phyloP scores from a whole-genome alignment of 2,797 vertebrate species.

The Trematomus bernacchii region DNA sequence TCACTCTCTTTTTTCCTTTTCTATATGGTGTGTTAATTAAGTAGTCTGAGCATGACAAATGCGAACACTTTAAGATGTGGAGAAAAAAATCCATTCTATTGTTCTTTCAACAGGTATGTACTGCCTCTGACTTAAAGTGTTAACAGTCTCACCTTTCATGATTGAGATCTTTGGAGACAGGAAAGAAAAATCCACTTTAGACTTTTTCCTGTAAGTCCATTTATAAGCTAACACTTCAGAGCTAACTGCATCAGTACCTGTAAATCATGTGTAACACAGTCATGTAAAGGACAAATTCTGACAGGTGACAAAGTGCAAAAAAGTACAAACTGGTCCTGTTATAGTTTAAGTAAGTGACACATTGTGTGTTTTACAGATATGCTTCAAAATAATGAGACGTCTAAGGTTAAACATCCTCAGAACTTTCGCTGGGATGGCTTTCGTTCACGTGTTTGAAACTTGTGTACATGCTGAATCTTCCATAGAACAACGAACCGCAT shows the following conservation, averaged over 20 bases:
- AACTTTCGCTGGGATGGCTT: conserved; percentile 13
- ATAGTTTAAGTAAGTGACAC: conserved; percentile 26
- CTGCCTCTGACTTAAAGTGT: conserved; percentile 62
- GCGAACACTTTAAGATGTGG: conserved; percentile 47
- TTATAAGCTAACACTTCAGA: conserved; percentile 44
- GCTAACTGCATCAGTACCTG: conserved; percentile 26
- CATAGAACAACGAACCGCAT: conserved; percentile 45
- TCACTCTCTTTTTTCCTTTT: conserved; percentile 16
- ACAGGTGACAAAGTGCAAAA: conserved; percentile 34
- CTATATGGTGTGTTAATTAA: conserved; percentile 34
- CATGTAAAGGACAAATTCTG: conserved; percentile 29
- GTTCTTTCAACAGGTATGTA: conserved; percentile 64
- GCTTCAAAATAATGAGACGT: conserved; percentile 17
- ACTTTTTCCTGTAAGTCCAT: conserved; percentile 55
- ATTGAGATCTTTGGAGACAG: conserved; percentile 35
- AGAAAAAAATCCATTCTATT: conserved; percentile 45
- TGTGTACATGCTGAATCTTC: conserved; percentile 40
- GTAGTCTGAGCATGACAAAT: conserved; percentile 46
- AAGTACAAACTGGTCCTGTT: conserved; percentile 1
- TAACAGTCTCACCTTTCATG: conserved; percentile 33
- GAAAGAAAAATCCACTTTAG: conserved; percentile 25
- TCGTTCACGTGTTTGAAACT: conserved; percentile 16
- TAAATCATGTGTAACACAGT: conserved; percentile 28
- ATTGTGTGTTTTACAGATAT: conserved; percentile 31
- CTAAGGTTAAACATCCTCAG: conserved; percentile 35